Evolutionary conservation across 2,113 vertebrate genomes (phyloP).

Genomic region (Brachyhypopomus occidentalis): DNA sequence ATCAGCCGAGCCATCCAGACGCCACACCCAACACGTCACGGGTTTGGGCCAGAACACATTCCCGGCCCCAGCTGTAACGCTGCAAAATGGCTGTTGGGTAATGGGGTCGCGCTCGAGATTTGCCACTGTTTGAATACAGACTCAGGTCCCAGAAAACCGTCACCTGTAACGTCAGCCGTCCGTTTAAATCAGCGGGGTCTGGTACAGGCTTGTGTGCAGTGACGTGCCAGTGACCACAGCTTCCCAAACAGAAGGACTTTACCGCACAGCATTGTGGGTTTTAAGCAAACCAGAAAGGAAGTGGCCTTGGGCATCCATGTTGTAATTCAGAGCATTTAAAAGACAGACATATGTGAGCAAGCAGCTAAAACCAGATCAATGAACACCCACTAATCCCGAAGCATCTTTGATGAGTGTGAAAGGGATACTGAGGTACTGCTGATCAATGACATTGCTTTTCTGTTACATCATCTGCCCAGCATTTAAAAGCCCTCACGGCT

Average conservation of each 20-base stretch:
- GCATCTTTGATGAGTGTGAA: constrained; percentile 36
- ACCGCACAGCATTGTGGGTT: background rate
- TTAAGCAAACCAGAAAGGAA: background rate
- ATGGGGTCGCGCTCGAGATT: background rate
- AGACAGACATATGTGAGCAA: constrained; percentile 24
- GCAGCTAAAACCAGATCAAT: constrained; percentile 40
- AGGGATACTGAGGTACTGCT: constrained; percentile 31
- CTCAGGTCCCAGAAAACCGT: background rate
- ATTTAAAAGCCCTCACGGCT: background rate
- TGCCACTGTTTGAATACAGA: background rate
- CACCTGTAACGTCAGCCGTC: too few relatives aligned
- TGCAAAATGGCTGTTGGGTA: too few relatives aligned
- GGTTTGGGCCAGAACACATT: background rate
- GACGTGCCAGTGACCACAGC: too few relatives aligned
- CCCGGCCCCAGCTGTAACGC: background rate
- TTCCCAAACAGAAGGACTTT: too few relatives aligned
- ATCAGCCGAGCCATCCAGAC: background rate
- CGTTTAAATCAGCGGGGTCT: too few relatives aligned
- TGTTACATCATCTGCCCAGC: constrained; percentile 33
- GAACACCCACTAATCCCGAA: constrained; percentile 38
- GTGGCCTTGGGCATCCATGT: background rate
- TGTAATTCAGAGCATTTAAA: background rate
- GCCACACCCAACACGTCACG: background rate
- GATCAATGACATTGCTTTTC: constrained; percentile 45
- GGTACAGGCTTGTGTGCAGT: too few relatives aligned